These are phyloP conservation scores for Drosophila sproati DNA, from an alignment of 1,140 invertebrate genomes.

Conservation along the genomic window DNA sequence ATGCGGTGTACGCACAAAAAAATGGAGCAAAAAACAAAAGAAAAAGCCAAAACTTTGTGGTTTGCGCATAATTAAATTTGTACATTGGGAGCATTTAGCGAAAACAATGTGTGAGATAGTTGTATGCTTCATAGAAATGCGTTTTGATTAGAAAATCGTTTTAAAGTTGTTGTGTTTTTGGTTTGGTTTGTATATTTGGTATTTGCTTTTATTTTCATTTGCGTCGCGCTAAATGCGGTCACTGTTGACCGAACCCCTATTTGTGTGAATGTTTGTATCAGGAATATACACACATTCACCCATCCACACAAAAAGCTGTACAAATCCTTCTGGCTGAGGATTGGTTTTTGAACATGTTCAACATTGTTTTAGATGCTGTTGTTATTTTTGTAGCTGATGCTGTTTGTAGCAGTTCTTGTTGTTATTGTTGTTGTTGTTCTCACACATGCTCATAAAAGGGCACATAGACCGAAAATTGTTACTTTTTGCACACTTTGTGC, in stretches of 20 bases:
- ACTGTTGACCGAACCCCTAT: constrained; percentile 36
- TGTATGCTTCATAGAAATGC: constrained; percentile 48
- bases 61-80: constrained; percentile 70
- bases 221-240: constrained; percentile 40
- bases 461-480: constrained; percentile 52
- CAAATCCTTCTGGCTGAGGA: constrained; percentile 63
- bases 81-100: constrained; percentile 9
- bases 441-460: constrained; percentile 58
- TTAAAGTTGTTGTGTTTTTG: constrained; percentile 59
- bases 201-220: constrained; percentile 51
- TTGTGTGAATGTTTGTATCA: constrained; percentile 33
- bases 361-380: constrained; percentile 49
- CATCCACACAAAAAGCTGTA: constrained; percentile 2
- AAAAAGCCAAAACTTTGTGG: constrained; percentile 31
- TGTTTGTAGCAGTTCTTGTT: constrained; percentile 33
- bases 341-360: constrained; percentile 74
- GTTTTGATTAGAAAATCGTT: constrained; percentile 80
- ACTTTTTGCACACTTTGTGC: constrained; percentile 64
- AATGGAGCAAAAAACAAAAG: background rate
- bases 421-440: constrained; percentile 30
- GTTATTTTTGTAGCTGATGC: constrained; percentile 22
- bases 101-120: constrained; percentile 19
- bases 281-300: constrained; percentile 21
- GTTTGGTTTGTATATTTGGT: constrained; percentile 36
- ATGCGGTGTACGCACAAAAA: constrained; percentile 7